Base-by-base conservation (phyloP, 2,113 vertebrate genomes). In the Megaleporinus macrocephalus region DNA sequence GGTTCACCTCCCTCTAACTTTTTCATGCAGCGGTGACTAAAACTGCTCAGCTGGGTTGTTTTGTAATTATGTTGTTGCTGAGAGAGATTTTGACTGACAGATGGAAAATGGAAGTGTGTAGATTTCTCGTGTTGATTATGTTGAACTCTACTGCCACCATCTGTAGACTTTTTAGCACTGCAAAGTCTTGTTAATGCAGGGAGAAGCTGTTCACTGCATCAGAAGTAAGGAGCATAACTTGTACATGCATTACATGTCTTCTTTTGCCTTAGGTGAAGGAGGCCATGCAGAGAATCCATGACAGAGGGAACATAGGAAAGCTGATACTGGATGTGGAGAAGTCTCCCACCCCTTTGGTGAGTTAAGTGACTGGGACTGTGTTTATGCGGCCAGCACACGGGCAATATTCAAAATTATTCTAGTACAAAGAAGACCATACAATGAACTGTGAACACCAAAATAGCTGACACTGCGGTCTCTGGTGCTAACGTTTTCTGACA, bases 221-320 rank as follows among this genome's bases (percentile, higher is more conserved):
- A 26, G 22, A 51, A 51, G 15, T 77, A 26, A 57, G 12, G 27
- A 9, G 33, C 55, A 3, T 73, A n/a, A 24, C 69, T 57, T 27
- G 7, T 44, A 65, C 12, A 22, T 51, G n/a, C 18, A 4, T 24
- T 12, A 33, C 14, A 66, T 26, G 5, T 69, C 14, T n/a, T 81
- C 57, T 49, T 83, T 76, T 84, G 83, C 75, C 84, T 26, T 91
- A 99, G 98, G 98, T 99, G 59, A 99, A 99, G 89, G 98, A 99
- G 79, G 98, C 98, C 78, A 99, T 99, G 98, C 98, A 99, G 93
- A 96, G 98, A 92, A 99, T 99, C 89, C 98, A 99, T 3, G 98
- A 99, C 94, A 94, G 98, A 93, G 98, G 97, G 36, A 99, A 99
- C 91, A 96, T 99, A 74, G 98, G 98, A 84, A 99, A 99, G 86